Evolutionary conservation across 2,888 invertebrate species (phyloP), one percentile per base, ranked within the genome.

Genomic region (Gerosis bhagava): DNA sequence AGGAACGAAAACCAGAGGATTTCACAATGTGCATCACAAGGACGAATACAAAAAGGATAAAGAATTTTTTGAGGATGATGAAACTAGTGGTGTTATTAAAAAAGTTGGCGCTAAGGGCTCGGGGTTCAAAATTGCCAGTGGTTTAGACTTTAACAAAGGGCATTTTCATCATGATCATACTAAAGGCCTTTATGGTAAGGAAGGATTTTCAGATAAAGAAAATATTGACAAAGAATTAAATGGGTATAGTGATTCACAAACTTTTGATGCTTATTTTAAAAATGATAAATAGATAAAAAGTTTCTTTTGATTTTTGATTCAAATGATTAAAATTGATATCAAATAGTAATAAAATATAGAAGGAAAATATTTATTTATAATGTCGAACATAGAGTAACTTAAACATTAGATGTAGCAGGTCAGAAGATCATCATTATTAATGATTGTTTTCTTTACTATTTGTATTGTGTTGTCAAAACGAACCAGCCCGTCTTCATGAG

Each of bases 11-110:
- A 90, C 90, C 0, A 82, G 84, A 56, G 91, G 92, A 2, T 91
- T 87, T 63, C 91, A 91, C 57, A 86, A 83, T 54, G 83, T 91
- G 1, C 89, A 90, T 49, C 91, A 91, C 61, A 91, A 90, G 68
- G 91, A 92, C 57, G 92, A 92, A 63, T 92, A 90, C 62, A 89
- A 91, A 56, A 91, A 91, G 61, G 89, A 91, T 45, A 90, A 90
- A 61, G 76, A 88, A 48, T 91, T 91, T 70, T 91, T 90, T 59
- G 91, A 91, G 63, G 90, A 91, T 41, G 83, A 87, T 48, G 87
- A 90, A 70, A 83, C 84, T 5, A 89, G 77, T 51, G 91, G 90
- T 3, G 76, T 78, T 13, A 76, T 90, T 8, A 84, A 83, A 28
- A 90, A 88, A 65, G 74, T 83, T 54, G 90, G 89, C 0, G 84